Evolutionary conservation across 2,113 vertebrate species (phyloP).

Genomic region (Poeciliopsis prolifica): DNA sequence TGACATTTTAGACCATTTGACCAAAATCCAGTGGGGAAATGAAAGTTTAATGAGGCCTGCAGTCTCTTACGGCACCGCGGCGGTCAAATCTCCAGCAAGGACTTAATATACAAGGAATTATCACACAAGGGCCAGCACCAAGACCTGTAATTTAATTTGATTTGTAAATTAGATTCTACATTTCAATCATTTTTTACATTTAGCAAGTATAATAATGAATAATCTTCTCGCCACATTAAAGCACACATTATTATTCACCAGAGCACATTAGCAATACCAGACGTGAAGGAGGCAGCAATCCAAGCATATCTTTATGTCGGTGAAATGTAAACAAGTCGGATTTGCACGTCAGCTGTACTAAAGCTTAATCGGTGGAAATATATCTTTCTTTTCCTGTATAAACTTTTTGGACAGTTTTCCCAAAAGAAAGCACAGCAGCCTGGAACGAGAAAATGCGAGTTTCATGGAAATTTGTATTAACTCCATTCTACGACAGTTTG

Average conservation of each 20-base stretch:
- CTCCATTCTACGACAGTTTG: background rate
- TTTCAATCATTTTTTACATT: background rate
- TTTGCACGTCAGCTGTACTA: background rate
- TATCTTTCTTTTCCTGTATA: background rate
- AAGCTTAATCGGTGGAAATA: background rate
- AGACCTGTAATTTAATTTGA: background rate
- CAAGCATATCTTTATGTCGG: constrained; percentile 14
- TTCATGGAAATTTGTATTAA: background rate
- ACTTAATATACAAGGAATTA: background rate
- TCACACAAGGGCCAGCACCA: background rate
- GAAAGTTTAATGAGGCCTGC: constrained; percentile 26
- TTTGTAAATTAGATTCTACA: background rate
- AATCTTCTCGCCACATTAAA: background rate
- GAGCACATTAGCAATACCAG: background rate
- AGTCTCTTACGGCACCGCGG: constrained; percentile 18
- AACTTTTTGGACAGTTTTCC: background rate
- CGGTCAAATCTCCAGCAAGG: constrained; percentile 16
- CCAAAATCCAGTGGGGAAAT: constrained; percentile 39
- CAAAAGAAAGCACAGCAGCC: background rate
- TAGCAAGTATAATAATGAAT: constrained; percentile 1
- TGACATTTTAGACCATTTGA: constrained; percentile 30
- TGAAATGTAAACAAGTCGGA: constrained; percentile 1
- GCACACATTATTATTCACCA: background rate
- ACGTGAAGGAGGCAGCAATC: background rate
- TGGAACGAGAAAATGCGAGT: background rate